Conservation (phyloP, 2,888 invertebrate genomes). For the Hermaeophaga mercurialis region DNA sequence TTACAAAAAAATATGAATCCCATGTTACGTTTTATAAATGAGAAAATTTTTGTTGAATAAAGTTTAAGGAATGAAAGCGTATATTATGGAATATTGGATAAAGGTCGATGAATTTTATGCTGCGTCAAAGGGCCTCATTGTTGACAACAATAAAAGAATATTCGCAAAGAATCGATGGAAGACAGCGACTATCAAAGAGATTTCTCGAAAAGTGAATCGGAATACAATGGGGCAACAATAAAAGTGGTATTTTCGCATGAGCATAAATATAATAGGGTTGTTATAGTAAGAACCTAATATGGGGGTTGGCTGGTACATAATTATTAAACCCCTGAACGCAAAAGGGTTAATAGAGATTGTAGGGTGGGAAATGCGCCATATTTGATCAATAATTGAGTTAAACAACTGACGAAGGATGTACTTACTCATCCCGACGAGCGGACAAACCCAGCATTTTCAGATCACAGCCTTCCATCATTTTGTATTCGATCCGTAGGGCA, state of each 20-base stretch:
- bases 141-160: slow-evolving; percentile 37
- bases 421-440: slow-evolving; percentile 51
- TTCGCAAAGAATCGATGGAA: slow-evolving; percentile 43
- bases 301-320: slow-evolving; percentile 57
- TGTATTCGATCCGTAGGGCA: slow-evolving; percentile 32
- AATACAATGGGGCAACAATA: slow-evolving; percentile 44
- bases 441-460: slow-evolving; percentile 42
- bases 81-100: background rate
- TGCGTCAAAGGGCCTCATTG: slow-evolving; percentile 24
- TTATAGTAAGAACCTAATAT: slow-evolving; percentile 56
- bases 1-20: no score
- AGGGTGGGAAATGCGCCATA: slow-evolving; percentile 59
- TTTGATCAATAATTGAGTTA: slow-evolving; percentile 61
- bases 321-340: slow-evolving; percentile 57
- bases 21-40: no score
- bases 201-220: slow-evolving; percentile 43
- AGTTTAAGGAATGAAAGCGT: background rate
- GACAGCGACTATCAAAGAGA: slow-evolving; percentile 46
- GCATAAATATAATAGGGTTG: slow-evolving; percentile 55
- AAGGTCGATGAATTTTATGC: background rate
- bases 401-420: slow-evolving; percentile 58
- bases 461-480: slow-evolving; percentile 42
- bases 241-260: slow-evolving; percentile 49
- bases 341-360: slow-evolving; percentile 58
- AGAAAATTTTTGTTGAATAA: background rate